Conservation (phyloP, 2,113 vertebrate species). For the Falcunculus frontatus region DNA sequence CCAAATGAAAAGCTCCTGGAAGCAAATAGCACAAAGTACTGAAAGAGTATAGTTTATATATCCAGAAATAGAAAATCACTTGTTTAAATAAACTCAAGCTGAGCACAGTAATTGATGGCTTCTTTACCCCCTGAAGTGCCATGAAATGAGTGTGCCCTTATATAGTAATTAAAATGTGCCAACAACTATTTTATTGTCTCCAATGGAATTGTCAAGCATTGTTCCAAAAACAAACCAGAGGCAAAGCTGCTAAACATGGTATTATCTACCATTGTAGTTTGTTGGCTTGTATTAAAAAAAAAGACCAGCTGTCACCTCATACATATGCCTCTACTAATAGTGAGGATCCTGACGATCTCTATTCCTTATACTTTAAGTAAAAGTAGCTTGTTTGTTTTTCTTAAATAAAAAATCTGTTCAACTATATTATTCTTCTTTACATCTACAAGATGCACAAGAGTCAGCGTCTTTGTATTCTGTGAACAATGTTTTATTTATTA, state of each 20-base stretch:
- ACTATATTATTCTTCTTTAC: background rate
- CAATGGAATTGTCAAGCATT: conserved; percentile 29
- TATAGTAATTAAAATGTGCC: conserved; percentile 67
- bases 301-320: background rate
- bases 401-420: background rate
- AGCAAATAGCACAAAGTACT: conserved; percentile 7
- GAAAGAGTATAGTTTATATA: background rate
- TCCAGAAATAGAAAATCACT: conserved; percentile 55
- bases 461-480: background rate
- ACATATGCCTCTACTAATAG: background rate
- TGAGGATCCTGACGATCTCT: background rate
- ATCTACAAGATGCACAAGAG: background rate
- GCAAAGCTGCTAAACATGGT: conserved; percentile 18
- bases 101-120: conserved; percentile 52
- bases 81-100: conserved; percentile 63
- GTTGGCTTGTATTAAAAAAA: background rate
- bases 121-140: conserved; percentile 46
- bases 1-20: conserved; percentile 29
- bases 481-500: background rate
- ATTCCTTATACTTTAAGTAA: background rate
- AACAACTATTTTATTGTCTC: conserved; percentile 49
- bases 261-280: conserved; percentile 15
- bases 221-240: conserved; percentile 42
- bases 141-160: conserved; percentile 44
- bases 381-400: background rate